Conservation (phyloP, 2,888 invertebrate species). For the Mesoligia furuncula region DNA sequence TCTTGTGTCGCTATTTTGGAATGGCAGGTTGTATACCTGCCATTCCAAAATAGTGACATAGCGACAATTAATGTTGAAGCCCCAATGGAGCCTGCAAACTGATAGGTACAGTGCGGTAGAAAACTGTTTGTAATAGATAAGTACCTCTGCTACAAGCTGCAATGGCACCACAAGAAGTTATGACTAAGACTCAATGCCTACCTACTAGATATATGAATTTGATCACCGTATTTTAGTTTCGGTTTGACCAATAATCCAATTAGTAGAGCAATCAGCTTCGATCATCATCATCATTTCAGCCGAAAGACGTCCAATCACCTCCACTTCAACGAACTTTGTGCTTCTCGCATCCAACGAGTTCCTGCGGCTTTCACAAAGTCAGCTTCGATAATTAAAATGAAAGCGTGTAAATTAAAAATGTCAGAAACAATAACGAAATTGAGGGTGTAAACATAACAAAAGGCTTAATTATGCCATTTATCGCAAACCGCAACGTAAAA, state of each 20-base stretch:
- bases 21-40: no score
- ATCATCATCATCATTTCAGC: no score
- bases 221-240: neutral
- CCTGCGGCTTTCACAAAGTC: neutral
- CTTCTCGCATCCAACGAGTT: no score
- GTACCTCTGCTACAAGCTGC: neutral
- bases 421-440: neutral
- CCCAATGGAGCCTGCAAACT: neutral
- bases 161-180: neutral
- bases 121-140: neutral
- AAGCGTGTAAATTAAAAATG: neutral
- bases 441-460: neutral
- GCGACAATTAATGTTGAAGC: neutral
- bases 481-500: constrained; percentile 14
- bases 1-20: neutral
- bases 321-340: no score
- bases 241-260: neutral
- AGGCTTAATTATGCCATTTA: constrained; percentile 5
- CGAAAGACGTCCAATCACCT: no score
- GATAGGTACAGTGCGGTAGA: neutral
- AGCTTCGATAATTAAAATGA: neutral
- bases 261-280: neutral
- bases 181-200: neutral
- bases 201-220: neutral
- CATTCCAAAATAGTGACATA: no score